Percentiles rank a stretch among this genome's conserved stretches.
phyloP scores from a whole-genome alignment of 2,113 vertebrate species.

The Ochotona princeps region DNA sequence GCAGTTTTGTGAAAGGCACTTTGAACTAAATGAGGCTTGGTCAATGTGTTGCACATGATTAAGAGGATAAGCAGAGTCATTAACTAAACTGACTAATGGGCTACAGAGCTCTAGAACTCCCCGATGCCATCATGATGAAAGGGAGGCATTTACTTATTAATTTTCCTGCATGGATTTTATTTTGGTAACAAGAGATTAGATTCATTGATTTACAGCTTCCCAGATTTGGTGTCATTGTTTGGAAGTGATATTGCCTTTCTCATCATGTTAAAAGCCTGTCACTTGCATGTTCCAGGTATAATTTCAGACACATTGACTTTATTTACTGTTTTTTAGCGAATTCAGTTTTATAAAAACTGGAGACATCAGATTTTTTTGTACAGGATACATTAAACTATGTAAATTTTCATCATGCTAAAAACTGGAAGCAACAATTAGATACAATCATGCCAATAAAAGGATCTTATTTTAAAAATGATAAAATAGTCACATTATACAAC shows the following conservation, averaged over 20 bases:
- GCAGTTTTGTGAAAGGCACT: constrained; percentile 87
- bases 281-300: constrained; percentile 41
- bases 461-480: background rate
- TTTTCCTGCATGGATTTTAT: constrained; percentile 86
- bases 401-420: constrained; percentile 19
- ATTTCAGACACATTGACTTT: background rate
- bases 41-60: constrained; percentile 85
- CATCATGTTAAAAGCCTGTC: background rate
- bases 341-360: constrained; percentile 39
- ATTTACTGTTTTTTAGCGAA: constrained; percentile 42
- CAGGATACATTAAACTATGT: constrained; percentile 1
- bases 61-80: constrained; percentile 86
- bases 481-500: background rate
- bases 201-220: constrained; percentile 76
- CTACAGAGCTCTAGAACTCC: constrained; percentile 84
- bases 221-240: background rate
- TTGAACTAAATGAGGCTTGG: constrained; percentile 85
- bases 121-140: constrained; percentile 87
- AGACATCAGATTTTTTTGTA: background rate
- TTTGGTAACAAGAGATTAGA: constrained; percentile 72
- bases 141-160: constrained; percentile 87
- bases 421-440: background rate
- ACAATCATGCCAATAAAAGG: background rate
- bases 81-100: constrained; percentile 88
- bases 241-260: background rate